phyloP scores from a whole-genome alignment of 2,888 invertebrate species.

The Drosophila barbarae region DNA sequence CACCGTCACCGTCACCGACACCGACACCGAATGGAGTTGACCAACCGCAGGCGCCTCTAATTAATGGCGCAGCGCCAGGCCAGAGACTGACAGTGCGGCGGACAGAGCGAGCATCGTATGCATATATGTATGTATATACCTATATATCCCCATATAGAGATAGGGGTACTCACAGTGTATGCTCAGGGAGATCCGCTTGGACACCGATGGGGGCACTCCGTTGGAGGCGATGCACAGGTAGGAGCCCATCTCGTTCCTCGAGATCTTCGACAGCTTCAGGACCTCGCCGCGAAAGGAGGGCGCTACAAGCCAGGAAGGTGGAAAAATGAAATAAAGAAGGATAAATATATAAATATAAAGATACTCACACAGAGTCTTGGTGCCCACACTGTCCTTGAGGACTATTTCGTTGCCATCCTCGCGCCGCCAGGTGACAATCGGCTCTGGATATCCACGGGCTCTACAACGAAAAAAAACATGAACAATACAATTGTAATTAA shows the following conservation, averaged over 20 bases:
- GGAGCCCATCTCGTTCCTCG: constrained; percentile 93
- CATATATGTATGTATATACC: background rate
- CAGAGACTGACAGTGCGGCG: background rate
- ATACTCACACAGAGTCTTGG: constrained; percentile 83
- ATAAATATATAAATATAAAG: background rate
- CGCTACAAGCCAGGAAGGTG: constrained; percentile 80
- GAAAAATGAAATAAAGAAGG: constrained; percentile 39
- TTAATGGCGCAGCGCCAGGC: constrained; percentile 55
- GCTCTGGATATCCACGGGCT: constrained; percentile 89
- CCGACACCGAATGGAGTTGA: constrained; percentile 41
- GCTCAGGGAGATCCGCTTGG: constrained; percentile 92
- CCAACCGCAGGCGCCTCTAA: constrained; percentile 64
- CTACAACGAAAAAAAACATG: constrained; percentile 62
- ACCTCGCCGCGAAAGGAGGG: constrained; percentile 87
- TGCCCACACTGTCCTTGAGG: constrained; percentile 85
- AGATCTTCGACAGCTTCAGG: constrained; percentile 88
- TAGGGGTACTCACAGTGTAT: constrained; percentile 89
- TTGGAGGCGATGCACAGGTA: constrained; percentile 95
- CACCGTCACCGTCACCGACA: background rate
- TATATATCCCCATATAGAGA: background rate
- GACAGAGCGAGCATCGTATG: no score
- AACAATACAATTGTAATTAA: background rate
- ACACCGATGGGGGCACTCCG: constrained; percentile 92
- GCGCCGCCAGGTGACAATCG: constrained; percentile 89
- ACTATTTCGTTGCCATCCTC: constrained; percentile 91